These are phyloP conservation scores for Syndactyla subalaris DNA, from an alignment of 2,797 vertebrate genomes.

Conservation along the genomic window DNA sequence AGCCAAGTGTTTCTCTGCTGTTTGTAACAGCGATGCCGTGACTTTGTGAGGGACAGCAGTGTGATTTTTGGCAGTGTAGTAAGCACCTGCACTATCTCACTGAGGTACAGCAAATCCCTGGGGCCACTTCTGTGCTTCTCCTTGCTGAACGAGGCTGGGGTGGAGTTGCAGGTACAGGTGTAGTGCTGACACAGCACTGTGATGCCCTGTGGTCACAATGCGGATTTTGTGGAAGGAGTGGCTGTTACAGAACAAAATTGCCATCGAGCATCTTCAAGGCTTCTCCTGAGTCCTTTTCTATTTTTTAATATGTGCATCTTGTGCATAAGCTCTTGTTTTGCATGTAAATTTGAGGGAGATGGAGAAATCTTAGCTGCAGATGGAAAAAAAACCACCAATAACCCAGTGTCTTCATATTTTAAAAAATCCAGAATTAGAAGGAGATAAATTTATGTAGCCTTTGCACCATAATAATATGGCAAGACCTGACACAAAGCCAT, in stretches of 20 bases:
- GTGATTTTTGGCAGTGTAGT: neutral
- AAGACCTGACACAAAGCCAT: constrained; percentile 70
- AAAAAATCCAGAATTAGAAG: constrained; percentile 62
- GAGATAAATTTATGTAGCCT: constrained; percentile 68
- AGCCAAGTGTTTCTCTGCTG: neutral
- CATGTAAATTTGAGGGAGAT: constrained; percentile 12
- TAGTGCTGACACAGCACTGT: neutral
- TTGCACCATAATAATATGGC: constrained; percentile 69
- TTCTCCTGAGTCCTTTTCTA: constrained; percentile 11
- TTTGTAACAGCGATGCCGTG: neutral
- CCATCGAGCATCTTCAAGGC: neutral
- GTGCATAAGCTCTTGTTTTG: constrained; percentile 11
- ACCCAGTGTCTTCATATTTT: constrained; percentile 29
- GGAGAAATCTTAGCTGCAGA: constrained; percentile 33
- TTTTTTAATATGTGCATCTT: neutral
- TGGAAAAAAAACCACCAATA: neutral
- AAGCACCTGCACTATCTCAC: no score
- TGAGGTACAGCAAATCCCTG: neutral
- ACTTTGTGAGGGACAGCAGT: neutral
- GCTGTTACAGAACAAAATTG: neutral
- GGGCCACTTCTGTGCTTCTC: neutral
- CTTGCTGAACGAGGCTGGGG: neutral
- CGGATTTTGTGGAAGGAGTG: neutral
- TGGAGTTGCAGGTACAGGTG: neutral
- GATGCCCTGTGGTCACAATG: rapidly evolving